Conservation (phyloP, 1,140 invertebrate genomes). For the Cherax destructor region DNA sequence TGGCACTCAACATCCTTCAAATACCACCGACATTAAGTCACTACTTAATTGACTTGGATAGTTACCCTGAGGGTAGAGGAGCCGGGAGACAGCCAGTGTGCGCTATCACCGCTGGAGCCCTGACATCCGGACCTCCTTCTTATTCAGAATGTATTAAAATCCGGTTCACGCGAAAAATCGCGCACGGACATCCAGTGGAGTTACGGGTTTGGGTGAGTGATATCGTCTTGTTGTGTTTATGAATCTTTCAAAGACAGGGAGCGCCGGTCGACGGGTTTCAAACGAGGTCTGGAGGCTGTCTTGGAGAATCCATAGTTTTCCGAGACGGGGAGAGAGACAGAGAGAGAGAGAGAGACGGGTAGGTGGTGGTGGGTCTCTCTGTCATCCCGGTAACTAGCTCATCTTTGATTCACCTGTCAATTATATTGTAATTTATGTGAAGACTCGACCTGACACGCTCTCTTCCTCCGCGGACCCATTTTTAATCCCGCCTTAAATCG, state of each 20-base stretch:
- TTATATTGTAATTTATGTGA: slow-evolving; percentile 60
- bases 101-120: background rate
- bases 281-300: too few relatives aligned
- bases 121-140: background rate
- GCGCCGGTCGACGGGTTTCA: too few relatives aligned
- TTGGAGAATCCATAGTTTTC: too few relatives aligned
- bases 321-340: too few relatives aligned
- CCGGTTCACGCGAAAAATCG: too few relatives aligned
- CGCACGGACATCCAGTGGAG: too few relatives aligned
- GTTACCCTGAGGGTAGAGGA: background rate
- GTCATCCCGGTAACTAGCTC: background rate
- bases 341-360: too few relatives aligned
- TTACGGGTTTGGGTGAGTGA: too few relatives aligned
- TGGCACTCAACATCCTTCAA: background rate
- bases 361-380: background rate
- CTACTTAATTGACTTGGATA: background rate
- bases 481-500: slow-evolving; percentile 45
- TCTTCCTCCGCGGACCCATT: slow-evolving; percentile 32
- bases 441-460: slow-evolving; percentile 35
- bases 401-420: slow-evolving; percentile 58
- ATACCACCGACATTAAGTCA: background rate
- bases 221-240: too few relatives aligned
- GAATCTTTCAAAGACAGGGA: too few relatives aligned
- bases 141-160: too few relatives aligned
- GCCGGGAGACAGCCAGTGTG: background rate